Base-by-base conservation (phyloP, 2,888 invertebrate genomes). In the Leucoma salicis region DNA sequence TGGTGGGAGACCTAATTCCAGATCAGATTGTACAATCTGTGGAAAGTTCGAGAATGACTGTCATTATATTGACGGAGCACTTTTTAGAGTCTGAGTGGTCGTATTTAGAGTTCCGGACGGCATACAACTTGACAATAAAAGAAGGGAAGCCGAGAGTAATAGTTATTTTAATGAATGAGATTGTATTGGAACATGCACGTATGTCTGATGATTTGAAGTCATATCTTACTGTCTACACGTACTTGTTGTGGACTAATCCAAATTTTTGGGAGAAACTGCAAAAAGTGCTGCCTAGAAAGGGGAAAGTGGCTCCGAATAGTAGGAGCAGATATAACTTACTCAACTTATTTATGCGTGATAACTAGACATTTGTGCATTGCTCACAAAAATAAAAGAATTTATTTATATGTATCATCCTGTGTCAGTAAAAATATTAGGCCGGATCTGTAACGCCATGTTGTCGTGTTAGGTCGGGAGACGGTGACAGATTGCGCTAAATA, bases 101-200 rank as follows among this genome's bases (percentile, higher is more conserved):
- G 10, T 13, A 31, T 11, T 31, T 31, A 16, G 31, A 31, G 10
- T 31, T 31, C 15, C 31, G 31, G n/a, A 31, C 31, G 7, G 31
- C 31, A 10, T n/a, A 31, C 10, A 16, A 15, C 10, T 15, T 31
- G 15, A 12, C n/a, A 4, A 4, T 31, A 15, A 8, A 31, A 15
- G 14, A 14, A 10, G 15, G 16, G 1, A 31, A 16, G 12, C 10
- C 14, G 2, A 14, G 31, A 15, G 31, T 31, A 2, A 27, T 27
- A 2, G 27, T 27, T 10, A 27, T 27, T 11, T 27, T 27, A 11
- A 2, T 27, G 11, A 4, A 27, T 27, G 27, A 27, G n/a, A 2
- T n/a, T 27, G 27, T 27, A 27, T 27, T 11, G 4, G 1, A 11
- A 11, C 11, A 27, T n/a, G 11, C 8, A 11, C 8, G n/a, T 1